Evolutionary conservation across 1,140 invertebrate genomes (phyloP).

Genomic region (Proctacanthus coquilletti): DNA sequence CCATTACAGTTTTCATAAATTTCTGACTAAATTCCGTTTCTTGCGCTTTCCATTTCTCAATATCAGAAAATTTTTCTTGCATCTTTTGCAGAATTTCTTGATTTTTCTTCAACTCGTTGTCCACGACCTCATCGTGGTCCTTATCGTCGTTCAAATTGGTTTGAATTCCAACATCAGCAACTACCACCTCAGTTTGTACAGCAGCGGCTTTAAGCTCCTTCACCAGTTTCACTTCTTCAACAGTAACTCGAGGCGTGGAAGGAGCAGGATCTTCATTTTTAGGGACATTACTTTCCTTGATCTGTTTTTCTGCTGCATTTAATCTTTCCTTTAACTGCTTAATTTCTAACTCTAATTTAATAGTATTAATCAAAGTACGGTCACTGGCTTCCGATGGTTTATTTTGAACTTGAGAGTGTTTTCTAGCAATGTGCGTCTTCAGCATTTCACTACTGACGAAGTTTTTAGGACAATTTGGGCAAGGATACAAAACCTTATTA

Average conservation of each 20-base stretch:
- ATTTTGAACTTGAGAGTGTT: conserved; percentile 9
- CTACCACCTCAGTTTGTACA: not conserved
- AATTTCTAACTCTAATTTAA: conserved; percentile 28
- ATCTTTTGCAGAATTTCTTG: conserved; percentile 16
- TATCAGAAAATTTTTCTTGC: conserved; percentile 7
- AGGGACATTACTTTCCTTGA: conserved; percentile 16
- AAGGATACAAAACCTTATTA: conserved; percentile 23
- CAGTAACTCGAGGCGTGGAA: too few relatives aligned
- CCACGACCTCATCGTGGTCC: conserved; percentile 17
- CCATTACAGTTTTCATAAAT: too few relatives aligned
- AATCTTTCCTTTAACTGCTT: conserved; percentile 27
- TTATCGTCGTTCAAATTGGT: conserved; percentile 21
- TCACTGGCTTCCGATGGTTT: conserved; percentile 17
- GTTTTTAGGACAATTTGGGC: conserved; percentile 25
- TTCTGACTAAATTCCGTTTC: too few relatives aligned
- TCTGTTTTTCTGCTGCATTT: conserved; percentile 22
- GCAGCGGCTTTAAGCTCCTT: not conserved
- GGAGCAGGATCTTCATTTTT: too few relatives aligned
- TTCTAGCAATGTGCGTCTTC: conserved; percentile 21
- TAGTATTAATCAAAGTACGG: conserved; percentile 22
- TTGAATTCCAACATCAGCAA: conserved; percentile 18
- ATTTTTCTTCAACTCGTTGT: conserved; percentile 8
- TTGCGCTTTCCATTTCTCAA: not conserved
- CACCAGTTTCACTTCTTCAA: not conserved
- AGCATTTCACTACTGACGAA: conserved; percentile 26